Evolutionary conservation across 1,140 invertebrate genomes (phyloP).

Genomic region (Vanessa tameamea): DNA sequence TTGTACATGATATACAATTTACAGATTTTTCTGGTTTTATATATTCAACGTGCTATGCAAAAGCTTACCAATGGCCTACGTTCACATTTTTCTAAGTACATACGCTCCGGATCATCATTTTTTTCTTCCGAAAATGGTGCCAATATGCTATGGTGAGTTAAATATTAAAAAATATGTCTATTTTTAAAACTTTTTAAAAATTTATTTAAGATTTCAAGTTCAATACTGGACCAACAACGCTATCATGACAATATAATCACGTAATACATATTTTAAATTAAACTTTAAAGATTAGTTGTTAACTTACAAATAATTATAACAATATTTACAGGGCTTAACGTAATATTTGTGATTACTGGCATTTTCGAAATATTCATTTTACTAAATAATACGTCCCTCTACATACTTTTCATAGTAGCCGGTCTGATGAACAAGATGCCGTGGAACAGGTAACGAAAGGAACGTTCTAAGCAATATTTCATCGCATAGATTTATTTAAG

Average conservation of each 20-base stretch:
- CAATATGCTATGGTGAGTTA: constrained; percentile 40
- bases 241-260: neutral
- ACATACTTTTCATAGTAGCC: constrained; percentile 30
- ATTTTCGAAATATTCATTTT: constrained; percentile 15
- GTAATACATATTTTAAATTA: constrained; percentile 3
- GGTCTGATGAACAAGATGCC: constrained; percentile 36
- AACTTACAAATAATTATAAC: neutral
- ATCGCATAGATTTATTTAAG: neutral
- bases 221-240: too few species aligned
- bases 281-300: too few species aligned
- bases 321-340: constrained; percentile 23
- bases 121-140: constrained; percentile 44
- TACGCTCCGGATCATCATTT: constrained; percentile 46
- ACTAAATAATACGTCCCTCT: constrained; percentile 8
- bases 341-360: constrained; percentile 14
- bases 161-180: neutral
- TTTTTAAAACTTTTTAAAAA: too few species aligned
- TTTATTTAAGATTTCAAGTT: too few species aligned
- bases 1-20: neutral
- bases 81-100: constrained; percentile 45
- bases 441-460: constrained; percentile 39
- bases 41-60: constrained; percentile 40
- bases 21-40: constrained; percentile 45
- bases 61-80: constrained; percentile 44
- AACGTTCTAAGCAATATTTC: neutral